Conservation (phyloP, 2,113 vertebrate genomes). For the Phocoena phocoena region DNA sequence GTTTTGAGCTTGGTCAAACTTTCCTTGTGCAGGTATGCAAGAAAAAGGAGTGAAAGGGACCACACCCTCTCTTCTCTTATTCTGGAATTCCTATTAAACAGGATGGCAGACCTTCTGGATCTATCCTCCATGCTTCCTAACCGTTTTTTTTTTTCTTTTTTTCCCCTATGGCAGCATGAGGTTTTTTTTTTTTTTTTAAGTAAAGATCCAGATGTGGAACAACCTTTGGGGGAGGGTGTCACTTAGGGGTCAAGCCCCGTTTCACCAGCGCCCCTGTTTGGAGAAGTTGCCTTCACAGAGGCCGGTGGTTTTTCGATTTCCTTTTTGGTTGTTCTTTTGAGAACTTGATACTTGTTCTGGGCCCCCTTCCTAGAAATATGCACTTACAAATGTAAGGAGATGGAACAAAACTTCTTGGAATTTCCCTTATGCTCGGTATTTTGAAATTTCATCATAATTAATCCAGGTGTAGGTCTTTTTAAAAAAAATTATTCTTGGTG, state of each 20-base stretch:
- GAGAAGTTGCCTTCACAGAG: neutral
- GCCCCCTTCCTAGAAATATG: constrained; percentile 30
- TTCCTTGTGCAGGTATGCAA: neutral
- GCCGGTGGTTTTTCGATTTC: neutral
- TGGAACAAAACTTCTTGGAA: neutral
- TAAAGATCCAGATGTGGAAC: neutral
- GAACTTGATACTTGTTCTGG: neutral
- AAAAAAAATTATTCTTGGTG: neutral
- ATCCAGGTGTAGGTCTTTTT: neutral
- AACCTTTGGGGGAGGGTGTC: neutral
- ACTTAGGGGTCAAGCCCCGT: neutral
- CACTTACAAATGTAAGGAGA: neutral
- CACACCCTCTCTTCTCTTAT: neutral
- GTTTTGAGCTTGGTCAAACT: neutral
- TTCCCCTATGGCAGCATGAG: neutral
- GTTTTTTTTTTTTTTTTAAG: too few species aligned
- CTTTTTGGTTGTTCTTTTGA: neutral
- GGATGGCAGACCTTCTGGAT: neutral
- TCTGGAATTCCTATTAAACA: neutral
- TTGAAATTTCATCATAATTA: constrained; percentile 25
- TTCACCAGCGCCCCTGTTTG: neutral
- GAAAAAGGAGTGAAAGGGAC: neutral
- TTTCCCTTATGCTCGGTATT: constrained; percentile 21
- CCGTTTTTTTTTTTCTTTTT: neutral
- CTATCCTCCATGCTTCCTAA: neutral